Evolutionary conservation across 2,113 vertebrate species (phyloP), one percentile per base, ranked within the genome.

Genomic region (Australoheros scitulus): DNA sequence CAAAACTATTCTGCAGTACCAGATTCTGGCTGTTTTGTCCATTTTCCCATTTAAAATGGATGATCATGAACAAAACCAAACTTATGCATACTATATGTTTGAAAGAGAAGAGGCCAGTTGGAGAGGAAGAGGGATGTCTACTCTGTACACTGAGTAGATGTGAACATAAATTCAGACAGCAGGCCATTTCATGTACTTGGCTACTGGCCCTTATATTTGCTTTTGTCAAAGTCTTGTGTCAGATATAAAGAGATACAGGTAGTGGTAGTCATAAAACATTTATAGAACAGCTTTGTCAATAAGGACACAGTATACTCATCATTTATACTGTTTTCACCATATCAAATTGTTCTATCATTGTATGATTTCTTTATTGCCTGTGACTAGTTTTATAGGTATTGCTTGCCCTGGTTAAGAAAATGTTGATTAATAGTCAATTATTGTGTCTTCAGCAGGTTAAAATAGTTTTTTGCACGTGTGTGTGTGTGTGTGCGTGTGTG

Each of bases 191-290:
- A 56, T 61, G 58, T 11, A 83, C 26, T 63, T 64, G 14, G n/a
- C 29, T 78, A 41, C 68, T 68, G 61, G 7, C 61, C 55, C 7
- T 55, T 10, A 38, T 80, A 60, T 84, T 88, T 75, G 36, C 38
- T 70, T 91, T 91, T 60, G 26, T 77, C 34, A 34, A 34, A 29
- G 1, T 7, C 38, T 70, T 91, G 89, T 60, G 26, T 77, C 29
- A 77, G 24, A 77, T 64, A 86, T 38, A 79, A 81, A 86, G 72
- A 26, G 43, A 15, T 57, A 38, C 3, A 0, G 59, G 1, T 36
- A 38, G n/a, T 76, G 9, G 6, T 79, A 59, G 47, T 82, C 55
- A 41, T 18, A 58, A 43, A 56, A 65, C 47, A 64, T 65, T 61
- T 26, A 76, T n/a, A 58, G 26, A 52, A 68, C 20, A 55, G 52